Conservation (phyloP, 2,888 invertebrate species). For the Dryomyza anilis region DNA sequence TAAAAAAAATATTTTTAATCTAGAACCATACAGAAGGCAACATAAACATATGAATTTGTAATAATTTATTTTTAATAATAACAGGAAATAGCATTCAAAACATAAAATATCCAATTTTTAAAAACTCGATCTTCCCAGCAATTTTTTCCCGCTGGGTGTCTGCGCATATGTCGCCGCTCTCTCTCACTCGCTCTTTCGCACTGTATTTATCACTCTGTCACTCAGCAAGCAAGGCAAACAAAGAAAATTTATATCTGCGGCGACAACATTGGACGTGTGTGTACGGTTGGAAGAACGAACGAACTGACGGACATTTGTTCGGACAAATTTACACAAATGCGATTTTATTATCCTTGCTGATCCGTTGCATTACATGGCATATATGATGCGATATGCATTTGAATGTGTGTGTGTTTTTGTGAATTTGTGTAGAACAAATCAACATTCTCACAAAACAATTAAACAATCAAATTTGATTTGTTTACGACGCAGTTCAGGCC, state of each 20-base stretch:
- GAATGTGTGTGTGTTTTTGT: neutral
- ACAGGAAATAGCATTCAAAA: too few relatives aligned
- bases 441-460: constrained; percentile 24
- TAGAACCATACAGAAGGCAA: too few relatives aligned
- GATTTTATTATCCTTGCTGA: constrained; percentile 18
- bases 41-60: too few relatives aligned
- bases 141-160: too few relatives aligned
- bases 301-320: neutral
- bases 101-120: too few relatives aligned
- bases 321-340: constrained; percentile 3
- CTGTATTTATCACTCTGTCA: constrained; percentile 13
- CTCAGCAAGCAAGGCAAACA: constrained; percentile 15
- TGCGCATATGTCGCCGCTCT: too few relatives aligned
- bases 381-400: neutral
- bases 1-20: too few relatives aligned
- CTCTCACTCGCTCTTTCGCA: neutral
- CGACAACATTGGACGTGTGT: neutral
- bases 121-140: too few relatives aligned
- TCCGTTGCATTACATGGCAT: neutral
- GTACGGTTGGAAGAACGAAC: neutral
- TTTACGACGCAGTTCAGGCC: too few relatives aligned
- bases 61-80: too few relatives aligned
- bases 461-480: constrained; percentile 25
- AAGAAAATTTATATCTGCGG: constrained; percentile 17
- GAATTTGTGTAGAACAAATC: constrained; percentile 9